Conservation (phyloP, 2,888 invertebrate species). For the Leptopilina drosophilae region DNA sequence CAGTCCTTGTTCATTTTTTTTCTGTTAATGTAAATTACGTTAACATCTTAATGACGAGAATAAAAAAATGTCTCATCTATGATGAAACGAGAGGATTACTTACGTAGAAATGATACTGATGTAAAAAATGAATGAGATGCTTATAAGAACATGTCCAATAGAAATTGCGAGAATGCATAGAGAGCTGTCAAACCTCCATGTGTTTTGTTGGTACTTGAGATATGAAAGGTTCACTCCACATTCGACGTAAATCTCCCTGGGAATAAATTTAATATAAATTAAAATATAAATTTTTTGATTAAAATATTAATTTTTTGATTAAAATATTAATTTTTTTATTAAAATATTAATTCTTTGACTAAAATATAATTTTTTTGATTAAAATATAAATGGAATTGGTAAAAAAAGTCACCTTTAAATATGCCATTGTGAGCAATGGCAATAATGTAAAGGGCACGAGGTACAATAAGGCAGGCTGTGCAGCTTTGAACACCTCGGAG, state of each 20-base stretch:
- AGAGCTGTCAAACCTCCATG: slow-evolving; percentile 85
- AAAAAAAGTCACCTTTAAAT: slow-evolving; percentile 87
- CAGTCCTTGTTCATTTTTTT: slow-evolving; percentile 32
- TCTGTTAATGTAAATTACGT: slow-evolving; percentile 28
- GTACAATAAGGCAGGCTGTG: slow-evolving; percentile 97
- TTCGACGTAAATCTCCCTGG: slow-evolving; percentile 96
- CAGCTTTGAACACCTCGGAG: slow-evolving; percentile 98
- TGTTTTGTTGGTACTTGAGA: slow-evolving; percentile 89
- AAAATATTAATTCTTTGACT: too few species aligned
- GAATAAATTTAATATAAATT: slow-evolving; percentile 55
- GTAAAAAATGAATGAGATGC: slow-evolving; percentile 64
- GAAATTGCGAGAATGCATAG: slow-evolving; percentile 52
- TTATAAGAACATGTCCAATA: slow-evolving; percentile 52
- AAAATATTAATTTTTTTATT: neutral
- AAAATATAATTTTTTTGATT: neutral
- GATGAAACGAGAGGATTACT: slow-evolving; percentile 62
- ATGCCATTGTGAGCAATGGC: slow-evolving; percentile 98
- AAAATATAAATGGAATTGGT: neutral
- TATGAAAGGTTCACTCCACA: slow-evolving; percentile 99
- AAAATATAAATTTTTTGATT: too few species aligned
- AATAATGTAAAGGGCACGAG: slow-evolving; percentile 98
- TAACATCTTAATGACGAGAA: slow-evolving; percentile 43
- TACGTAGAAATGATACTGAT: slow-evolving; percentile 71
- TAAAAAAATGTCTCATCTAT: slow-evolving; percentile 40
- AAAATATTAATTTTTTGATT: neutral